These are phyloP conservation scores for Adelges cooleyi DNA, from an alignment of 1,140 invertebrate genomes.

Conservation along the genomic window DNA sequence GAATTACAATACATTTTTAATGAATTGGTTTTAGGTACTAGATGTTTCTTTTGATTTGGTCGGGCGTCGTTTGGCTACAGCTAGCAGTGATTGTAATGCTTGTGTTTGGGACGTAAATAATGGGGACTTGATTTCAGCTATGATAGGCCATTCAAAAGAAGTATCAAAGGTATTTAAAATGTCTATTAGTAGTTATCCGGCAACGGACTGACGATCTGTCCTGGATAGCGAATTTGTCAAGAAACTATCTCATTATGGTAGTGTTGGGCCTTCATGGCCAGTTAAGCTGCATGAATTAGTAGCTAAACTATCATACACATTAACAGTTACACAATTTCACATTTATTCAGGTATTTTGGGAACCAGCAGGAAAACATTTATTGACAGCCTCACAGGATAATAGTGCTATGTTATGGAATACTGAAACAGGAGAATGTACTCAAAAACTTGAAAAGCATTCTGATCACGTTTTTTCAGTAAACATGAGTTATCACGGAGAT, in stretches of 20 bases:
- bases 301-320: too few species aligned
- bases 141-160: slow-evolving; percentile 61
- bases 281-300: too few species aligned
- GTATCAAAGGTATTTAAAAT: slow-evolving; percentile 51
- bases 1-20: too few species aligned
- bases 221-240: too few species aligned
- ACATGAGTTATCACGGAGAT: slow-evolving; percentile 64
- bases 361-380: slow-evolving; percentile 56
- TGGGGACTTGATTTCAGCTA: slow-evolving; percentile 48
- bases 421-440: slow-evolving; percentile 52
- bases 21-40: slow-evolving; percentile 42
- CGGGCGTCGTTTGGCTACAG: slow-evolving; percentile 55
- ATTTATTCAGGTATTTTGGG: slow-evolving; percentile 55
- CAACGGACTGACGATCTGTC: too few species aligned
- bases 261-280: too few species aligned
- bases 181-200: too few species aligned
- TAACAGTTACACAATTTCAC: too few species aligned
- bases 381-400: slow-evolving; percentile 62
- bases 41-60: slow-evolving; percentile 62
- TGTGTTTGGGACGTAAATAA: slow-evolving; percentile 52
- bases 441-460: slow-evolving; percentile 58
- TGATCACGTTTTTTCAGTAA: slow-evolving; percentile 67
- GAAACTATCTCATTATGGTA: too few species aligned
- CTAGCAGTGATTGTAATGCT: slow-evolving; percentile 58
- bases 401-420: slow-evolving; percentile 62